These are phyloP conservation scores for Hirudinaria manillensis DNA, from an alignment of 2,888 invertebrate genomes.

Conservation along the genomic window DNA sequence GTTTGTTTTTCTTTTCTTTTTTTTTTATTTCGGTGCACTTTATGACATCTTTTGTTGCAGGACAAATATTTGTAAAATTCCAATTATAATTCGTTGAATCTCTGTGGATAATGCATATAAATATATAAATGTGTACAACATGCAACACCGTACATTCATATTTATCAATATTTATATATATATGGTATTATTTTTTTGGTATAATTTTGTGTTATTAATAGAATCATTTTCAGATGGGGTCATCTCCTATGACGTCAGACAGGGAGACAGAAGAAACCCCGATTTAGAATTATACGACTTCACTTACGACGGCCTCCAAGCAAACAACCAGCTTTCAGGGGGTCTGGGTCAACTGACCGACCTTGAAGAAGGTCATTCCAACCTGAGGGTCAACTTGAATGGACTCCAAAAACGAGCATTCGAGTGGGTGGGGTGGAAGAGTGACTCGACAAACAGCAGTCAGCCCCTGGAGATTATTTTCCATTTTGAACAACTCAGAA, in stretches of 20 bases:
- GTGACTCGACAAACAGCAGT: conserved; percentile 32
- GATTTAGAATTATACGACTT: conserved; percentile 61
- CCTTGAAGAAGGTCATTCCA: conserved; percentile 61
- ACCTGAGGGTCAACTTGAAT: conserved; percentile 65
- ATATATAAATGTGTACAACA: no score
- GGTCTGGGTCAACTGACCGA: conserved; percentile 79
- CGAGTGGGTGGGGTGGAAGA: conserved; percentile 84
- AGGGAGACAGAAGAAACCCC: conserved; percentile 76
- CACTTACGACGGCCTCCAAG: conserved; percentile 68
- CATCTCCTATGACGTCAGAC: conserved; percentile 78
- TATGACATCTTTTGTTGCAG: no score
- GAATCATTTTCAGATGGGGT: conserved; percentile 64
- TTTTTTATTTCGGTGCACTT: no score
- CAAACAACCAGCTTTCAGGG: conserved; percentile 58
- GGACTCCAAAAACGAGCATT: conserved; percentile 55
- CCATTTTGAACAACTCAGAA: conserved; percentile 79
- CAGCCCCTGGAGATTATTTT: conserved; percentile 69
- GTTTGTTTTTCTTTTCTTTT: no score
- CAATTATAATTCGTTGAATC: no score
- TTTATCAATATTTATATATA: no score
- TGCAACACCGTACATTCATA: no score
- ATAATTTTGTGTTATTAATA: no score
- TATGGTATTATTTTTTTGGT: no score
- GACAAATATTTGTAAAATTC: no score
- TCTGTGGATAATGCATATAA: no score